Evolutionary conservation across 2,113 vertebrate genomes (phyloP), one percentile per base, ranked within the genome.

Genomic region (Craseonycteris thonglongyai): DNA sequence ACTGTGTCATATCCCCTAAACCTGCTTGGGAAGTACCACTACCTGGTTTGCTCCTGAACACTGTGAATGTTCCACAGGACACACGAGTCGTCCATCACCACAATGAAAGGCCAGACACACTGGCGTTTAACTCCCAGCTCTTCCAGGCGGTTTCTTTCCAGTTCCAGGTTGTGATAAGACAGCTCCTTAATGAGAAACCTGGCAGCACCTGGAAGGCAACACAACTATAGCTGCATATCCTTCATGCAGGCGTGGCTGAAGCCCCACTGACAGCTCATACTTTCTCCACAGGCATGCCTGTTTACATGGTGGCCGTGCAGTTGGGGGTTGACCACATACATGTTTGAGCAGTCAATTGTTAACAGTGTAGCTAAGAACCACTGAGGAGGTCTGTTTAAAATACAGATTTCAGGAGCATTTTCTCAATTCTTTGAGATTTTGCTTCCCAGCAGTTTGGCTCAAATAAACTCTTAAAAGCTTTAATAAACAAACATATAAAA

Each of bases 181-280:
- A 99, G 98, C 93, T 99, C 99, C 98, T 99, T 99, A 97, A 99
- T 99, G 96, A 99, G 99, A 97, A 99, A 99, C 75, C 99, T 99
- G 47, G 99, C 99, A 35, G 99, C 99, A 93, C 99, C 99, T 99
- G 96, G 86, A 95, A 97, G 96, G 90, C 95, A 82, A 83, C 12
- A 94, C 6, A 92, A 63, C 1, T 45, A 76, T 4, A 7, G 72
- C 74, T 51, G 12, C 30, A 72, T 1, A 35, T 51, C 14, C 19
- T 40, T 22, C 15, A 1, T 33, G 18, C n/a, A 3, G 38, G 13
- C 51, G 12, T 69, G 56, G 45, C 49, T 0, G 3, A 51, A 35
- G 18, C 15, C 42, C 63, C 21, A 6, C 30, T 71, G 16, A 56
- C 22, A 61, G 28, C 3, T 80, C 26, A 2, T 30, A 21, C 30